phyloP scores from a whole-genome alignment of 2,888 invertebrate species.

The Eupithecia subumbrata region DNA sequence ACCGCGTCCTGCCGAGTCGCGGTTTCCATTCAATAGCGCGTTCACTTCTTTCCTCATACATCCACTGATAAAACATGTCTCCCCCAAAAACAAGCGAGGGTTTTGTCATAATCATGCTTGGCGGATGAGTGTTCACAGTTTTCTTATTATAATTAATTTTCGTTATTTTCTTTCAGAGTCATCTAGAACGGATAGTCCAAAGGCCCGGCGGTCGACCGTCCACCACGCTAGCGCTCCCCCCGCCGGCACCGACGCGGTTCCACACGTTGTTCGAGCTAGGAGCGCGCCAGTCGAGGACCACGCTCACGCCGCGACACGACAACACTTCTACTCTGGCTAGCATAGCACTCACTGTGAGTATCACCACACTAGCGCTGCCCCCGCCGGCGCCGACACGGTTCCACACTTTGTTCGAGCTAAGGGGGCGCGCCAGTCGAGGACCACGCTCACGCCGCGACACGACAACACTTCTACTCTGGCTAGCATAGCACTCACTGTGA shows the following conservation, averaged over 20 bases:
- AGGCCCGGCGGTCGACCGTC: constrained; percentile 86
- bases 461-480: too few species aligned
- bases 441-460: too few species aligned
- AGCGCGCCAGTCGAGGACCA: constrained; percentile 83
- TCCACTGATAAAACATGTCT: too few species aligned
- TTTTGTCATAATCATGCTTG: too few species aligned
- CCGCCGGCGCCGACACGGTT: constrained; percentile 85
- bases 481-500: too few species aligned
- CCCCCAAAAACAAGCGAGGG: too few species aligned
- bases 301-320: constrained; percentile 79
- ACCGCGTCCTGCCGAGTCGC: too few species aligned
- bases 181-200: constrained; percentile 93
- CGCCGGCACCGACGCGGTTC: constrained; percentile 86
- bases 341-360: constrained; percentile 87
- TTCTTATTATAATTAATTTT: neutral
- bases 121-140: too few species aligned
- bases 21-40: too few species aligned
- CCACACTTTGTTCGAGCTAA: constrained; percentile 90
- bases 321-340: constrained; percentile 89
- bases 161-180: constrained; percentile 84
- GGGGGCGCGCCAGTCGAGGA: constrained; percentile 83
- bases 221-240: constrained; percentile 68
- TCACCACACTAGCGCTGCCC: constrained; percentile 70
- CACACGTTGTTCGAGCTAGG: constrained; percentile 94
- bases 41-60: too few species aligned